Evolutionary conservation across 2,888 invertebrate genomes (phyloP).

Genomic region (Acleris cristana): DNA sequence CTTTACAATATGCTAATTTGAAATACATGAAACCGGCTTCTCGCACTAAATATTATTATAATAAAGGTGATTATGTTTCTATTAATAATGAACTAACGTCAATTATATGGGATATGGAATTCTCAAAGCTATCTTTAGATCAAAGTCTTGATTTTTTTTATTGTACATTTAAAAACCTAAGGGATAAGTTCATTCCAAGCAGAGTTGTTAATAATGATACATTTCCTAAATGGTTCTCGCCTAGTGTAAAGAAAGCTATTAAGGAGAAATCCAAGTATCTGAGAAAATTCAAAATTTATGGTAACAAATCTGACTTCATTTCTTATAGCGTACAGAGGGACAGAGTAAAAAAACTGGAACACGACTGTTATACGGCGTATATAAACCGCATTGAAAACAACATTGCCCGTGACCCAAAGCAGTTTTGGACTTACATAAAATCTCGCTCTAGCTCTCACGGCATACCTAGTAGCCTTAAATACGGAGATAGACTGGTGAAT

Average conservation of each 20-base stretch:
- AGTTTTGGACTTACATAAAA: too few species aligned
- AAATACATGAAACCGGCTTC: neutral
- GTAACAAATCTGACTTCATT: too few species aligned
- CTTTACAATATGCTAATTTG: neutral
- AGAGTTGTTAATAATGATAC: neutral
- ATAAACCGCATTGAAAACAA: too few species aligned
- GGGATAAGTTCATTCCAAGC: neutral
- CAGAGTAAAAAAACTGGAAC: too few species aligned
- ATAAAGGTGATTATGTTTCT: neutral
- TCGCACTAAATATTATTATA: neutral
- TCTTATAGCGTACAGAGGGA: too few species aligned
- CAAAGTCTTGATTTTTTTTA: neutral
- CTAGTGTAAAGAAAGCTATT: neutral
- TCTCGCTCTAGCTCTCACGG: too few species aligned
- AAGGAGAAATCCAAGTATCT: constrained; percentile 1
- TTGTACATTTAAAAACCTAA: neutral
- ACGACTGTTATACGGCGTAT: too few species aligned
- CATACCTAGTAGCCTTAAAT: too few species aligned
- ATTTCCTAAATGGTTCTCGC: neutral
- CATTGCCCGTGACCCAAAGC: too few species aligned
- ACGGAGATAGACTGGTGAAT: too few species aligned
- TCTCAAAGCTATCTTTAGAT: neutral
- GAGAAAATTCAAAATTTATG: constrained; percentile 1
- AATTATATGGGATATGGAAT: neutral
- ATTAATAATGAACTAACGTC: neutral